Conservation (phyloP, 2,113 vertebrate species). For the Chitala chitala region DNA sequence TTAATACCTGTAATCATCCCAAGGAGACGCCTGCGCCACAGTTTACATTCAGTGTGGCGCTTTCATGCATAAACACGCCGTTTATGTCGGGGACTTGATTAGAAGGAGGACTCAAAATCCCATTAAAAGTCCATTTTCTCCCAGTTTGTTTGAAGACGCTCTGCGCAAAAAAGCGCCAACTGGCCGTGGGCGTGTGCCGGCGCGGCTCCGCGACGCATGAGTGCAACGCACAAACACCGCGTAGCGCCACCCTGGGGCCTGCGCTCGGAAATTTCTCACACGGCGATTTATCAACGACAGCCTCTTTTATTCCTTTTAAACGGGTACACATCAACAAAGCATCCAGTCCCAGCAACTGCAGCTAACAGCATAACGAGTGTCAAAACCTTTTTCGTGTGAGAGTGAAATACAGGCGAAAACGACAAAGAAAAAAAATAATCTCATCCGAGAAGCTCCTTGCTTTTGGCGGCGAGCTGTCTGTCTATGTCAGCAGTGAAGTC, state of each 20-base stretch:
- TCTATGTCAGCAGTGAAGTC: conserved; percentile 68
- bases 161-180: conserved; percentile 36
- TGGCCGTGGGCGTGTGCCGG: conserved; percentile 39
- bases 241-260: conserved; percentile 8
- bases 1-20: conserved; percentile 43
- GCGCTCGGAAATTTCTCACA: conserved; percentile 15
- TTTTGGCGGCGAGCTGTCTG: conserved; percentile 80
- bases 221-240: conserved; percentile 41
- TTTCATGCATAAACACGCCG: conserved; percentile 60
- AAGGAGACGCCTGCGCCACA: conserved; percentile 41
- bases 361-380: not conserved
- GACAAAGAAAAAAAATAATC: not conserved
- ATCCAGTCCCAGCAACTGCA: not conserved
- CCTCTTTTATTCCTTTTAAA: conserved; percentile 13
- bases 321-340: not conserved
- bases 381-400: not conserved
- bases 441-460: conserved; percentile 83
- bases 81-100: conserved; percentile 63
- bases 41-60: conserved; percentile 59
- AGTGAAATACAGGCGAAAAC: not conserved
- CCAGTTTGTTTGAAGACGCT: conserved; percentile 63
- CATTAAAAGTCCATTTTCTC: conserved; percentile 66
- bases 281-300: not conserved
- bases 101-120: conserved; percentile 63
- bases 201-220: conserved; percentile 44